These are phyloP conservation scores for Corydoras maculifer DNA, from an alignment of 2,113 vertebrate species.

Conservation along the genomic window DNA sequence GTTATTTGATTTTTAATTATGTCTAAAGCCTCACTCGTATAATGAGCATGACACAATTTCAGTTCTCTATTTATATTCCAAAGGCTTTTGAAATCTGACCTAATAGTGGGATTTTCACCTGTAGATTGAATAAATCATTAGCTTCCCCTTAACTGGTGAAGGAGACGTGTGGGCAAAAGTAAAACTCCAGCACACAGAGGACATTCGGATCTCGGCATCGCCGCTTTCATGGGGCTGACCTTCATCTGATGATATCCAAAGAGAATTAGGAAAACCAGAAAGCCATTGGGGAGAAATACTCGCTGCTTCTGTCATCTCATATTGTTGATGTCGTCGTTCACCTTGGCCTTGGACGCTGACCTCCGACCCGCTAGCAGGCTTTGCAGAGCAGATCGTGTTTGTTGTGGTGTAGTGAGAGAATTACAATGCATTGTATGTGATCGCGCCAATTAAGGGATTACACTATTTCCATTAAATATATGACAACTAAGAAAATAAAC, in stretches of 20 bases:
- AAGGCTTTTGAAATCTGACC: no score
- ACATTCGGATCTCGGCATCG: conserved; percentile 11
- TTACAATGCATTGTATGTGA: background rate
- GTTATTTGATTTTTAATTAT: no score
- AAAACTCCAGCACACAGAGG: conserved; percentile 3
- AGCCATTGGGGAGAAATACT: conserved; percentile 47
- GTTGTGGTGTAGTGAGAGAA: conserved; percentile 1
- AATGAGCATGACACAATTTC: no score
- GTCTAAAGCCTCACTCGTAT: no score
- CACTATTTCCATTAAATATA: no score
- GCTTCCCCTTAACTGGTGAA: background rate
- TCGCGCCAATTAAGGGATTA: no score
- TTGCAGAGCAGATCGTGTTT: background rate
- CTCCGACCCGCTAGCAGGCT: conserved; percentile 35
- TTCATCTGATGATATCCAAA: conserved; percentile 54
- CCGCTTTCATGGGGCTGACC: conserved; percentile 48
- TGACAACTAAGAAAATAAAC: no score
- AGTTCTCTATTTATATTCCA: no score
- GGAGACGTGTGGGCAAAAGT: background rate
- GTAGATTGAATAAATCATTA: no score
- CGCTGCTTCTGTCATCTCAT: conserved; percentile 46
- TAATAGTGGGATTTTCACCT: no score
- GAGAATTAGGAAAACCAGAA: conserved; percentile 6
- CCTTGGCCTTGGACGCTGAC: conserved; percentile 34
- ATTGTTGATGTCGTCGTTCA: conserved; percentile 38